phyloP scores from a whole-genome alignment of 2,797 vertebrate species.

The Hybognathus amarus region DNA sequence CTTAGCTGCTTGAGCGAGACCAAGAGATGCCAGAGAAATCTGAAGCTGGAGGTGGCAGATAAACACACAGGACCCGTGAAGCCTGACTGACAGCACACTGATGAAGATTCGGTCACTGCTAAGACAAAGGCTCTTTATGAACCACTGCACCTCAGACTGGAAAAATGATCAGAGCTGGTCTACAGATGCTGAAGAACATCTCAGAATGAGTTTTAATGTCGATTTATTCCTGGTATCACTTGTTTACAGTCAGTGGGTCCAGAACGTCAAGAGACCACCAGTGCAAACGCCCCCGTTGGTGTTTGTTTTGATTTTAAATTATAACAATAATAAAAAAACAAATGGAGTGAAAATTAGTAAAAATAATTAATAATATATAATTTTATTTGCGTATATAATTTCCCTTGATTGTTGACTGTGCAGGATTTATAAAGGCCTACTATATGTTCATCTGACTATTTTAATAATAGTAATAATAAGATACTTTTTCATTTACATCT shows the following conservation, averaged over 20 bases:
- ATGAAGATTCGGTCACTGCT: background rate
- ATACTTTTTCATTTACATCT: too few relatives aligned
- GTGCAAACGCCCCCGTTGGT: background rate
- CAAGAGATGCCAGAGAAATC: slow-evolving; percentile 48
- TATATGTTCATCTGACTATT: too few relatives aligned
- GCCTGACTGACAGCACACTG: slow-evolving; percentile 29
- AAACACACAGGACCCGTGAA: background rate
- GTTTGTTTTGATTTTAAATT: too few relatives aligned
- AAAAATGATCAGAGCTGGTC: background rate
- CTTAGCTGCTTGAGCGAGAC: slow-evolving; percentile 40
- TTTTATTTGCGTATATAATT: too few relatives aligned
- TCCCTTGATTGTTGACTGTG: too few relatives aligned
- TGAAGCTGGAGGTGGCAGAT: slow-evolving; percentile 46
- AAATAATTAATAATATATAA: too few relatives aligned
- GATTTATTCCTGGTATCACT: background rate
- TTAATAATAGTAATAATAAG: too few relatives aligned
- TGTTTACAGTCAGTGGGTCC: background rate
- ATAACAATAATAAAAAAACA: too few relatives aligned
- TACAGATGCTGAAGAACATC: background rate
- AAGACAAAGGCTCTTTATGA: slow-evolving; percentile 21
- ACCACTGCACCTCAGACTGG: background rate
- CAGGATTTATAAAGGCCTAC: too few relatives aligned
- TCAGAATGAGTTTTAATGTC: background rate
- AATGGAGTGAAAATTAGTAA: too few relatives aligned
- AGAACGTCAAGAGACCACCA: background rate